Evolutionary conservation across 2,797 vertebrate species (phyloP).

Genomic region (Glossophaga mutica): DNA sequence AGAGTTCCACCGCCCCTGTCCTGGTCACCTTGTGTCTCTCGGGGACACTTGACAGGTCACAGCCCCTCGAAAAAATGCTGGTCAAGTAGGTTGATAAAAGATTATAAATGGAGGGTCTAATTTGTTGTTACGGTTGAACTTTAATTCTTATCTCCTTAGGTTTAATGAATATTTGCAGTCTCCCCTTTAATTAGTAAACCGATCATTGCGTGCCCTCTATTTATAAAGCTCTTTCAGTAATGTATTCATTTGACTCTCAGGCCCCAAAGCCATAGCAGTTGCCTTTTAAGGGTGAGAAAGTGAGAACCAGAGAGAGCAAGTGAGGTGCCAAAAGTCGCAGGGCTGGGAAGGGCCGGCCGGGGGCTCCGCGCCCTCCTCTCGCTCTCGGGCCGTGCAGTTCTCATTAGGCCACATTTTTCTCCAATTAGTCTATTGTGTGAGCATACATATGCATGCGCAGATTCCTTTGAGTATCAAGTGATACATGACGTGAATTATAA

Average conservation of each 20-base stretch:
- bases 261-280: background rate
- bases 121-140: background rate
- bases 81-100: background rate
- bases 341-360: background rate
- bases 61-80: background rate
- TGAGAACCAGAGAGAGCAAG: background rate
- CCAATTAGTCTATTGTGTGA: background rate
- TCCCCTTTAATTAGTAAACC: background rate
- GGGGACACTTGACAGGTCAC: fast-evolving
- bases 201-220: background rate
- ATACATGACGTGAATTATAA: background rate
- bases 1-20: background rate
- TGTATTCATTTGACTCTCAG: background rate
- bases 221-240: background rate
- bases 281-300: background rate
- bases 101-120: background rate
- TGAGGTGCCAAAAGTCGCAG: background rate
- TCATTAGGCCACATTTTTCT: background rate
- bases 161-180: background rate
- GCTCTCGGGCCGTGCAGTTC: background rate
- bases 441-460: background rate
- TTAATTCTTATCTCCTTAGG: background rate
- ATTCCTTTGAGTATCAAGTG: background rate
- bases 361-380: background rate
- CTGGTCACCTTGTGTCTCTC: background rate